A percentile compares a stretch with the other conserved stretches of the same genome.
Evolutionary conservation across 2,113 vertebrate species (phyloP).

Genomic region (Suricata suricatta): DNA sequence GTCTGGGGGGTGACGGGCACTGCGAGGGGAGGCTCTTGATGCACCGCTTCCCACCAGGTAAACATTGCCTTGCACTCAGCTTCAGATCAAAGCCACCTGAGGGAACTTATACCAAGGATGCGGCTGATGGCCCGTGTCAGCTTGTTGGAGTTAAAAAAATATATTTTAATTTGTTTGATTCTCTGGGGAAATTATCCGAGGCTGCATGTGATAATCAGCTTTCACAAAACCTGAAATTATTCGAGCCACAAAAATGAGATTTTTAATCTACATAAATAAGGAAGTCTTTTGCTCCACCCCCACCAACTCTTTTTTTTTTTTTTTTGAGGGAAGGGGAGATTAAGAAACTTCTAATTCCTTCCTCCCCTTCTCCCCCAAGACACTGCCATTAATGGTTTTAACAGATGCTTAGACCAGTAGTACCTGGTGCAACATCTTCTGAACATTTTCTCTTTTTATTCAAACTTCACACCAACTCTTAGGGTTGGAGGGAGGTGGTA

Average conservation of each 20-base stretch:
- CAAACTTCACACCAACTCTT: not conserved
- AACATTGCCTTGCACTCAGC: not conserved
- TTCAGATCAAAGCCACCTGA: conserved; percentile 24
- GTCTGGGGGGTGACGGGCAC: not conserved
- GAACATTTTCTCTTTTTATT: not conserved
- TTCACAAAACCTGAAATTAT: conserved; percentile 70
- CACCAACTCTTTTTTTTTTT: not conserved
- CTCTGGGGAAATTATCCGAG: conserved; percentile 79
- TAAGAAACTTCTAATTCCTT: conserved; percentile 61
- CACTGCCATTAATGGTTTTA: not conserved
- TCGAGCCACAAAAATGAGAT: conserved; percentile 75
- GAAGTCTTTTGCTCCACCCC: not conserved
- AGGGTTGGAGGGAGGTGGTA: not conserved
- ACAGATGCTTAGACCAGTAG: not conserved
- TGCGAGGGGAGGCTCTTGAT: not conserved
- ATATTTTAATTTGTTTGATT: conserved; percentile 79
- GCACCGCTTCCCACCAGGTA: conserved; percentile 40
- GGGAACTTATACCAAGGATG: conserved; percentile 34
- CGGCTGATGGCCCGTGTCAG: conserved; percentile 65
- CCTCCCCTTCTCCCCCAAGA: not conserved
- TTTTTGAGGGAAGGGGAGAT: conserved; percentile 51
- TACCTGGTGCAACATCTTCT: not conserved
- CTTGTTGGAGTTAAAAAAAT: conserved; percentile 76
- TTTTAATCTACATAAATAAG: conserved; percentile 76
- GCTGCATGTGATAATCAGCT: conserved; percentile 76